phyloP scores from a whole-genome alignment of 2,113 vertebrate species.

The Embiotoca jacksoni region DNA sequence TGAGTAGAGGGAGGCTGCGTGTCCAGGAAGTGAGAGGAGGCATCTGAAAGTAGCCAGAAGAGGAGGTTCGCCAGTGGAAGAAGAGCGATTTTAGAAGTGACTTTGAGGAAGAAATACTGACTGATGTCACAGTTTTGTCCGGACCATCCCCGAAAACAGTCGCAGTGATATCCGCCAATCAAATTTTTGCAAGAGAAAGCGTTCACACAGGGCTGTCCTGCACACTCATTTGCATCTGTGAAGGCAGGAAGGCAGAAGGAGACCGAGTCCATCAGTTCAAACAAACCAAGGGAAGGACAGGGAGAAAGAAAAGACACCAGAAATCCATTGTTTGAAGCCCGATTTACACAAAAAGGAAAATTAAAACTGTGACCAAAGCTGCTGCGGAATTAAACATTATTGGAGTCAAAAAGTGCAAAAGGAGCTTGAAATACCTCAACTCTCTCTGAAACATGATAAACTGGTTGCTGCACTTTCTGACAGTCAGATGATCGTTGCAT shows the following conservation, averaged over 20 bases:
- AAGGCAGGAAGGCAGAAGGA: constrained; percentile 83
- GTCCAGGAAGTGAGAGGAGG: constrained; percentile 50
- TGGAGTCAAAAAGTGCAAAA: neutral
- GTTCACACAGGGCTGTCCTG: constrained; percentile 93
- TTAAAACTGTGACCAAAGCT: neutral
- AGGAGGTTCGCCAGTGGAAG: constrained; percentile 11
- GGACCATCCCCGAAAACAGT: constrained; percentile 96
- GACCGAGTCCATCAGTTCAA: constrained; percentile 71
- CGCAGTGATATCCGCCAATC: constrained; percentile 99
- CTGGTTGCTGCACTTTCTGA: neutral
- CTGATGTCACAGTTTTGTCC: constrained; percentile 98
- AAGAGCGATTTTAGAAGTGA: constrained; percentile 25
- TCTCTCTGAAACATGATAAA: neutral
- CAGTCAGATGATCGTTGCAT: neutral
- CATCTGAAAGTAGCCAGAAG: constrained; percentile 35
- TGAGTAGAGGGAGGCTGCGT: constrained; percentile 34
- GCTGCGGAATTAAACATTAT: neutral
- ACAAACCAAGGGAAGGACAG: constrained; percentile 32
- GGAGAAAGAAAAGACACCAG: constrained; percentile 35
- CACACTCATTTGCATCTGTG: constrained; percentile 99
- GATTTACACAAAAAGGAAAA: neutral
- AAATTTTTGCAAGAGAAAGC: constrained; percentile 99
- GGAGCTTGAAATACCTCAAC: neutral
- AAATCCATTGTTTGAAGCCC: constrained; percentile 6
- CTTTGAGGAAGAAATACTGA: constrained; percentile 88